Evolutionary conservation across 1,140 invertebrate genomes (phyloP).

Genomic region (Harpegnathos saltator): DNA sequence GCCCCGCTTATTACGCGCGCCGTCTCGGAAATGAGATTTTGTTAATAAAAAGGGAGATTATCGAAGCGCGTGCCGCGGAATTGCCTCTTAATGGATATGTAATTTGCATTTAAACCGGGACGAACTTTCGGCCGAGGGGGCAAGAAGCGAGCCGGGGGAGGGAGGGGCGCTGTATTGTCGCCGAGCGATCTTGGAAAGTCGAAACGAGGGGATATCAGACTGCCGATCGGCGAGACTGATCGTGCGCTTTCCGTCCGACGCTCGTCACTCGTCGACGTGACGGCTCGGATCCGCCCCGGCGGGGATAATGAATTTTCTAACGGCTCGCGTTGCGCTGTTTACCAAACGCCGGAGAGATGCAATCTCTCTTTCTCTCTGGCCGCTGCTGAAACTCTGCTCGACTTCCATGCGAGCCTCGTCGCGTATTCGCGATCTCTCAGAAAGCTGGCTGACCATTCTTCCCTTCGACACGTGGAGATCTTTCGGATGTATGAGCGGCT

Average conservation of each 20-base stretch:
- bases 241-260: neutral
- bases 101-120: constrained; percentile 43
- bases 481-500: no score
- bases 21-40: constrained; percentile 40
- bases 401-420: no score
- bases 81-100: constrained; percentile 42
- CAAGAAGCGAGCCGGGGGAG: neutral
- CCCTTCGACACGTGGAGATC: no score
- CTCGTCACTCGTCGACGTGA: neutral
- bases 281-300: neutral
- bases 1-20: no score
- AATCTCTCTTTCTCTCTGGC: no score
- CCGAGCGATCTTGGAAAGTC: constrained; percentile 12
- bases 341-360: no score
- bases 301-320: neutral
- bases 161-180: neutral
- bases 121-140: constrained; percentile 9
- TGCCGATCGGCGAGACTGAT: neutral
- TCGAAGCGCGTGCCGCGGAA: constrained; percentile 22
- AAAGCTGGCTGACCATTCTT: no score
- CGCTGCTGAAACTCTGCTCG: no score
- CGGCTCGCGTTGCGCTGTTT: no score
- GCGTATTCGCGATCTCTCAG: no score
- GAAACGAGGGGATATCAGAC: neutral
- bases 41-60: constrained; percentile 42